Percentiles rank a stretch among this genome's conserved stretches.
These are phyloP conservation scores for Rhodeus uyekii DNA, from an alignment of 2,797 vertebrate genomes.

Conservation along the genomic window DNA sequence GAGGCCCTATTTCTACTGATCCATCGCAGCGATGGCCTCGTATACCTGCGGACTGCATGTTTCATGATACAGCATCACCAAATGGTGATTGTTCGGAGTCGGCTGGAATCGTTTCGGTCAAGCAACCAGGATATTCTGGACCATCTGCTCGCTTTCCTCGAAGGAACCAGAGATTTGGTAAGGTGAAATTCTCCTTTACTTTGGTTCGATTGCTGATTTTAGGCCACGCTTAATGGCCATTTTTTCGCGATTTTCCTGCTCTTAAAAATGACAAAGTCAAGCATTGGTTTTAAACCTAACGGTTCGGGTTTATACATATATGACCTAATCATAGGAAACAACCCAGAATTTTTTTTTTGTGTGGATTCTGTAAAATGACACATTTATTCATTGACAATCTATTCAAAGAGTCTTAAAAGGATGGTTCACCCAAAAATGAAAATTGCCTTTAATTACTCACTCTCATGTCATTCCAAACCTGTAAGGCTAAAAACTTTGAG, in stretches of 20 bases:
- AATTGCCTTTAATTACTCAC: not conserved
- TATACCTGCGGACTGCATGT: not conserved
- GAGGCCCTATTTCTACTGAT: not conserved
- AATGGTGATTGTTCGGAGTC: conserved; percentile 17
- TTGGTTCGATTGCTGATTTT: not conserved
- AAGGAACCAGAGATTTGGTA: conserved; percentile 51
- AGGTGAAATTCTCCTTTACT: conserved; percentile 34
- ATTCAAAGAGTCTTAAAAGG: not conserved
- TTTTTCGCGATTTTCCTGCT: not conserved
- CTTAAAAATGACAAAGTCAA: too few species aligned
- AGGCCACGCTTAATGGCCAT: not conserved
- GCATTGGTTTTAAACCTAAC: not conserved
- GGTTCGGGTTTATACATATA: not conserved
- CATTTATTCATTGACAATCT: not conserved
- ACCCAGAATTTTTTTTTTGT: not conserved
- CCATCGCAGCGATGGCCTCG: not conserved
- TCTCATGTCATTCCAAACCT: not conserved
- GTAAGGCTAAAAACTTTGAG: too few species aligned
- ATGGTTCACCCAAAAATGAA: not conserved
- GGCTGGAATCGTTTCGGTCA: conserved; percentile 19
- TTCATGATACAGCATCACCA: not conserved
- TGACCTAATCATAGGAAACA: not conserved
- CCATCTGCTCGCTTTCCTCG: not conserved
- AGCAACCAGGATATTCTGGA: not conserved
- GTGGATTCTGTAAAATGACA: not conserved